Conservation (phyloP, 2,797 vertebrate genomes). For the Geotrypetes seraphini region DNA sequence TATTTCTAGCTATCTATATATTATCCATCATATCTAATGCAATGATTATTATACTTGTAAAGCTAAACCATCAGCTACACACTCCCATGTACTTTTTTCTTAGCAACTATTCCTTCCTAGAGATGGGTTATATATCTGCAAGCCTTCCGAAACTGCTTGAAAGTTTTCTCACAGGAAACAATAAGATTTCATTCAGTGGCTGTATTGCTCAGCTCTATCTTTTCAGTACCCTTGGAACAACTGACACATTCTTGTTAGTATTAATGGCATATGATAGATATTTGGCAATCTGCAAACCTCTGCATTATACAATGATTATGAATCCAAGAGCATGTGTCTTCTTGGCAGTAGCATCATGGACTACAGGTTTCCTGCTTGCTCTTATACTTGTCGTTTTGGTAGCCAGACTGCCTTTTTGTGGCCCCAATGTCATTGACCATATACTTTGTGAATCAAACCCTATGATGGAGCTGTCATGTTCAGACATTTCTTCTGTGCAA, state of each 20-base stretch:
- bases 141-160: background rate
- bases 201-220: background rate
- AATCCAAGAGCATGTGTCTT: constrained; percentile 12
- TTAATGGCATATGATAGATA: background rate
- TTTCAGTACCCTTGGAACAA: background rate
- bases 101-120: too few relatives aligned
- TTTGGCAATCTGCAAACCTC: background rate
- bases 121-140: background rate
- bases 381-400: constrained; percentile 19
- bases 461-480: constrained; percentile 15
- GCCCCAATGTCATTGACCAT: constrained; percentile 8
- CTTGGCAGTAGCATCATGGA: constrained; percentile 22
- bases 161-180: background rate
- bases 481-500: constrained; percentile 9
- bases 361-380: constrained; percentile 25
- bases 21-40: too few relatives aligned
- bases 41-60: too few relatives aligned
- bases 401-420: constrained; percentile 11
- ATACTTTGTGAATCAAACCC: constrained; percentile 18
- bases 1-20: too few relatives aligned
- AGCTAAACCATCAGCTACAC: too few relatives aligned
- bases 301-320: constrained; percentile 33
- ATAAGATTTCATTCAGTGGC: background rate
- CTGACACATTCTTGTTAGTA: background rate
- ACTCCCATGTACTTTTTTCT: too few relatives aligned